Evolutionary conservation across 2,797 vertebrate genomes (phyloP).

Genomic region (Acanthiza pusilla): DNA sequence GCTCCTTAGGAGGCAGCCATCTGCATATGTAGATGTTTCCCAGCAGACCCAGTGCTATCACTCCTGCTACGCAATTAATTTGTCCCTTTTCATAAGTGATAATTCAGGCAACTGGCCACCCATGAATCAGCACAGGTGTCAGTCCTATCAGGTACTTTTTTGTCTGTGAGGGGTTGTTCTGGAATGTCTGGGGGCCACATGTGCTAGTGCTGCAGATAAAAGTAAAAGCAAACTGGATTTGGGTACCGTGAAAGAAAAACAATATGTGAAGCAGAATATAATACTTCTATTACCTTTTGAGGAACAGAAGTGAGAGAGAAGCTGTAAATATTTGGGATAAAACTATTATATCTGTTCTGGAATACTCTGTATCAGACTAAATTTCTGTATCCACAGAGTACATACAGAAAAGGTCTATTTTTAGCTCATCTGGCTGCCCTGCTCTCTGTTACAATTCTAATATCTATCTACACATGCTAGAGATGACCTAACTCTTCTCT

Average conservation of each 20-base stretch:
- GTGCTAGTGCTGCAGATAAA: not conserved
- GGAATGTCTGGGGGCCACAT: fast-evolving
- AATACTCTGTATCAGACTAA: not conserved
- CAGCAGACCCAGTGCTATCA: not conserved
- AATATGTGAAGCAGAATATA: not conserved
- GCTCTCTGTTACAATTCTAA: not conserved
- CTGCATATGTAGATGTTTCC: not conserved
- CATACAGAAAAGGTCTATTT: not conserved
- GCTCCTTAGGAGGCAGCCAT: not conserved
- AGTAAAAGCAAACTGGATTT: not conserved
- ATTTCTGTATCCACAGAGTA: not conserved
- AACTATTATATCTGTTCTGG: not conserved
- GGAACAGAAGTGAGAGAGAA: not conserved
- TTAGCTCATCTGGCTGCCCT: not conserved
- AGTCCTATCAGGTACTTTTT: not conserved
- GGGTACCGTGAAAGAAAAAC: not conserved
- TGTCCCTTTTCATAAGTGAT: not conserved
- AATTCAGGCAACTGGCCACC: not conserved
- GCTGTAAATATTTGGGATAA: not conserved
- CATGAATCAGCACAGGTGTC: not conserved
- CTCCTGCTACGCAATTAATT: not conserved
- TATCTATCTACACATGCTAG: not conserved
- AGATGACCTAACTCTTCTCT: not conserved
- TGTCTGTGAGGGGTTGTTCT: not conserved
- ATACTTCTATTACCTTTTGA: not conserved